A percentile compares a stretch with the other conserved stretches of the same genome.
These are phyloP conservation scores for Remorina albescens DNA, from an alignment of 2,797 vertebrate genomes.

Conservation along the genomic window DNA sequence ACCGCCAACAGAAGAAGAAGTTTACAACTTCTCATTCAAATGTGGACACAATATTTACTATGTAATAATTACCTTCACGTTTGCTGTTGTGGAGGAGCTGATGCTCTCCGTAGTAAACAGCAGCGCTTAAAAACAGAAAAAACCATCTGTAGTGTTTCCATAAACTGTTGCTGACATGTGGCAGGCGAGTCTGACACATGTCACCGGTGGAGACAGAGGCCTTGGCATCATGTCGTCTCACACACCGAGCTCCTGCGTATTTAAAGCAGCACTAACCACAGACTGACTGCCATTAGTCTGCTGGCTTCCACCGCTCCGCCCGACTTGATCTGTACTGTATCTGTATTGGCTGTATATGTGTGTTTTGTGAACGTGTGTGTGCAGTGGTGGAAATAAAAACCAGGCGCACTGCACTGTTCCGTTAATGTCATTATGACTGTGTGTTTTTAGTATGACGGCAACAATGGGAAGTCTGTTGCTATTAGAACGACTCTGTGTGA, in stretches of 20 bases:
- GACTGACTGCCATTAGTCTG: slow-evolving; percentile 81
- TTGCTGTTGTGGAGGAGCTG: slow-evolving; percentile 55
- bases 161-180: slow-evolving; percentile 78
- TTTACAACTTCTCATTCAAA: slow-evolving; percentile 31
- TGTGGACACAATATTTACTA: slow-evolving; percentile 42
- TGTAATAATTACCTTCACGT: slow-evolving; percentile 47
- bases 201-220: slow-evolving; percentile 81
- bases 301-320: slow-evolving; percentile 75
- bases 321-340: slow-evolving; percentile 73
- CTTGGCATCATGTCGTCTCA: slow-evolving; percentile 73
- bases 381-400: slow-evolving; percentile 78
- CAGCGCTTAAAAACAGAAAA: slow-evolving; percentile 51
- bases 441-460: slow-evolving; percentile 79
- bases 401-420: slow-evolving; percentile 66
- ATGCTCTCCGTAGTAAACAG: slow-evolving; percentile 52
- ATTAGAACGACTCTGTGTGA: slow-evolving; percentile 58
- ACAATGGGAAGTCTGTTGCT: slow-evolving; percentile 81
- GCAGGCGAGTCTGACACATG: slow-evolving; percentile 80
- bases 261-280: slow-evolving; percentile 81
- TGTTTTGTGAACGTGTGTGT: slow-evolving; percentile 37
- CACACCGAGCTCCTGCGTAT: slow-evolving; percentile 71
- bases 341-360: slow-evolving; percentile 65
- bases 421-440: slow-evolving; percentile 77
- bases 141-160: slow-evolving; percentile 69
- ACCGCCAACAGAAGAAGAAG: too few relatives aligned